Percentiles rank a stretch among this genome's conserved stretches.
phyloP scores from a whole-genome alignment of 2,888 invertebrate species.

The Leucoma salicis region DNA sequence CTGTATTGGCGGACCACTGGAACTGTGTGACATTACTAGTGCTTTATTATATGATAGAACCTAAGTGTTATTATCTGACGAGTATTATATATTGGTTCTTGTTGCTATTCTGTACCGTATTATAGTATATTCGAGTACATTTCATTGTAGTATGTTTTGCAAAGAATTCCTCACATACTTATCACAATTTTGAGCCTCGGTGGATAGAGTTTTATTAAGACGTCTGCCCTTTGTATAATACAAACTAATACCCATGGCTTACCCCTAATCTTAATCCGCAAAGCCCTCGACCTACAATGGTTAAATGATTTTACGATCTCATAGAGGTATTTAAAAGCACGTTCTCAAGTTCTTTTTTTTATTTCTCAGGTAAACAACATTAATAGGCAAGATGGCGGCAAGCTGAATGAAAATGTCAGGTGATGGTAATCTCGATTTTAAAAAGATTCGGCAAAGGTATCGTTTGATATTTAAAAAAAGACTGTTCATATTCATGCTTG shows the following conservation, averaged over 20 bases:
- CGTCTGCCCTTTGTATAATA: conserved; percentile 26
- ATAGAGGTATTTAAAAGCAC: conserved; percentile 15
- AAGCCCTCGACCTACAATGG: conserved; percentile 39
- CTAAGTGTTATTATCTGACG: no score
- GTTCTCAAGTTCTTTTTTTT: conserved; percentile 34
- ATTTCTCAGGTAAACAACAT: conserved; percentile 50
- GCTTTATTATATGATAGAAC: no score
- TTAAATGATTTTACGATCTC: conserved; percentile 46
- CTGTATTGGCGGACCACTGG: no score
- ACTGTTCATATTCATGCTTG: no score
- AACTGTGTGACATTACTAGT: no score
- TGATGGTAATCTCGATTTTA: conserved; percentile 18
- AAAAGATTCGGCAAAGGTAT: conserved; percentile 8
- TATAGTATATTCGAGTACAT: no score
- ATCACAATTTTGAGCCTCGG: conserved; percentile 23
- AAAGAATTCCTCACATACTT: conserved; percentile 12
- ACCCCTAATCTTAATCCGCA: conserved; percentile 45
- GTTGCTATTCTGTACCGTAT: no score
- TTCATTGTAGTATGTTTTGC: conserved; percentile 1
- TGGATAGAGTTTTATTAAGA: conserved; percentile 24
- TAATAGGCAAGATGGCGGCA: conserved; percentile 26
- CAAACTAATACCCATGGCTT: conserved; percentile 34
- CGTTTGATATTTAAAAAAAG: no score
- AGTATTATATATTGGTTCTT: no score
- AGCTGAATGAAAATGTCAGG: conserved; percentile 23